Evolutionary conservation across 2,797 vertebrate genomes (phyloP).

Genomic region (Mastacembelus armatus): DNA sequence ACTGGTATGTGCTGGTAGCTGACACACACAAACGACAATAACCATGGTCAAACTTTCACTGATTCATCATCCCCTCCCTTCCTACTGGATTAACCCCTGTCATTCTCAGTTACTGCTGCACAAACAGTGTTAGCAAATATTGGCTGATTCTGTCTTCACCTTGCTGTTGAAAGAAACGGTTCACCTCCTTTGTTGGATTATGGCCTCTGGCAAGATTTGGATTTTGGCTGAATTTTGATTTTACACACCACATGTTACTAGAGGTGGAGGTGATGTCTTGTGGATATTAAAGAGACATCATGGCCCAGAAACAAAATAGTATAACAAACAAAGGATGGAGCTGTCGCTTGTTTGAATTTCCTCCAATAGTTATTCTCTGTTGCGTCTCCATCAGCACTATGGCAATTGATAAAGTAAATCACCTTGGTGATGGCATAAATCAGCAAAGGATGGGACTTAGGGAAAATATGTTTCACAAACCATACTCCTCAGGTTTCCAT

Average conservation of each 20-base stretch:
- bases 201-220: no score
- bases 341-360: background rate
- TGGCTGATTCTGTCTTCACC: background rate
- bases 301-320: constrained; percentile 1
- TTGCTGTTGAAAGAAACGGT: background rate
- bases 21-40: constrained; percentile 53
- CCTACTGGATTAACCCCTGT: constrained; percentile 45
- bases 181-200: constrained; percentile 5
- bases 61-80: constrained; percentile 54
- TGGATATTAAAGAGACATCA: constrained; percentile 11
- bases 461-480: background rate
- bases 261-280: background rate
- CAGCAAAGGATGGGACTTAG: no score
- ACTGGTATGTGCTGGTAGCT: constrained; percentile 56
- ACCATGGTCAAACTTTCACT: constrained; percentile 30
- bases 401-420: background rate
- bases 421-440: background rate
- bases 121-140: constrained; percentile 48
- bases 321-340: constrained; percentile 12
- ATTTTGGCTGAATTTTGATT: background rate
- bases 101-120: constrained; percentile 30
- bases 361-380: background rate
- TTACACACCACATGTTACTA: constrained; percentile 25
- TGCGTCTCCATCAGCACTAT: background rate
- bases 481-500: no score